Evolutionary conservation across 2,888 invertebrate genomes (phyloP).

Genomic region (Cybosia mesomella): DNA sequence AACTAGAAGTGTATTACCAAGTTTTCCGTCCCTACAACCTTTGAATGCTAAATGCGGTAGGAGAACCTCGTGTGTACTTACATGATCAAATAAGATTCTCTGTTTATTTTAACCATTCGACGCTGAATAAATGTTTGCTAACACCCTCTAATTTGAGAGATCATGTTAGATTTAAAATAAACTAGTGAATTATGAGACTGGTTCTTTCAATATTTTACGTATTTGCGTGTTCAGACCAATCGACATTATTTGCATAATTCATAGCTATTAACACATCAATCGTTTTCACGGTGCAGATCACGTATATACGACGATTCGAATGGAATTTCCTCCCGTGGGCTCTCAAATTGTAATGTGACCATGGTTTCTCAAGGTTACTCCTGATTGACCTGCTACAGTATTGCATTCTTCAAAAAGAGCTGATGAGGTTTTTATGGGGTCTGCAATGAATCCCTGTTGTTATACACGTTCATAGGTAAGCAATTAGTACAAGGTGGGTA

Average conservation of each 20-base stretch:
- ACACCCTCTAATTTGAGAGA: constrained; percentile 8
- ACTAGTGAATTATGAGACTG: neutral
- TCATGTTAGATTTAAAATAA: neutral
- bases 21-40: constrained; percentile 3
- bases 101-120: constrained; percentile 13
- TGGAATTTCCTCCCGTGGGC: too few species aligned
- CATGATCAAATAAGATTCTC: constrained; percentile 7
- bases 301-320: too few species aligned
- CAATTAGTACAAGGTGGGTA: too few species aligned
- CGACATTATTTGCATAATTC: neutral
- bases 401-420: too few species aligned
- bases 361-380: too few species aligned
- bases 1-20: constrained; percentile 10
- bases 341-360: too few species aligned
- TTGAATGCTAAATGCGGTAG: constrained; percentile 13
- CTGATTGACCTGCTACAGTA: too few species aligned
- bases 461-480: too few species aligned
- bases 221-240: neutral
- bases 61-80: neutral
- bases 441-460: too few species aligned
- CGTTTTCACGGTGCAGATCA: neutral
- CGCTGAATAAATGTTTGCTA: constrained; percentile 6
- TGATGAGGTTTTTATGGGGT: too few species aligned
- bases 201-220: neutral
- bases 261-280: too few species aligned